These are phyloP conservation scores for human (Homo sapiens) DNA, from an alignment of 2,113 vertebrate genomes.

Conservation along the genomic window DNA sequence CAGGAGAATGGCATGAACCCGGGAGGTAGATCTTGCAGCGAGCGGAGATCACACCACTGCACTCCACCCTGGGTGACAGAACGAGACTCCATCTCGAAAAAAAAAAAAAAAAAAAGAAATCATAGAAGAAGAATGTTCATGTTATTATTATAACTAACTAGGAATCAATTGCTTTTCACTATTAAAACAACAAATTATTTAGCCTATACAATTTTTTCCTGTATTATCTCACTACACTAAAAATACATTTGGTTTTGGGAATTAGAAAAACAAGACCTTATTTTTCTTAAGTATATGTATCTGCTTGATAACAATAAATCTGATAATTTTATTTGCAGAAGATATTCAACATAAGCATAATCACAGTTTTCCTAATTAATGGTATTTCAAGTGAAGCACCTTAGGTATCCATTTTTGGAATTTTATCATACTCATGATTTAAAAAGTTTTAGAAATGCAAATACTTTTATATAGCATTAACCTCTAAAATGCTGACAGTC, in stretches of 20 bases:
- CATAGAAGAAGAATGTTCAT: neutral
- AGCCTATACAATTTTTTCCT: neutral
- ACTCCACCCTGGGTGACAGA: too few species aligned
- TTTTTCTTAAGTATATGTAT: slow-evolving; percentile 7
- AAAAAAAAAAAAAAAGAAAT: neutral
- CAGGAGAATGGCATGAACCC: too few species aligned
- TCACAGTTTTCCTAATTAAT: neutral
- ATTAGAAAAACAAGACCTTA: slow-evolving; percentile 24
- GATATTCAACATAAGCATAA: neutral
- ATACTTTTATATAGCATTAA: neutral
- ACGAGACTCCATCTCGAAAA: too few species aligned
- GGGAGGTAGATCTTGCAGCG: too few species aligned
- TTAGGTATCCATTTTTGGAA: neutral
- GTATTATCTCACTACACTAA: neutral
- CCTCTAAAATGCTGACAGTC: neutral
- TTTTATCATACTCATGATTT: slow-evolving; percentile 30
- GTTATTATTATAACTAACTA: slow-evolving; percentile 24
- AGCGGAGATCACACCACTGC: too few species aligned
- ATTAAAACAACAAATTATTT: slow-evolving; percentile 7
- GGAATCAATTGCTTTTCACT: neutral
- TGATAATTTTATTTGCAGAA: slow-evolving; percentile 9
- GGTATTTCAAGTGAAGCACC: neutral
- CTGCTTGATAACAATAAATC: neutral
- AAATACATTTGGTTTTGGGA: slow-evolving; percentile 22
- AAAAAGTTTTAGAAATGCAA: slow-evolving; percentile 47